Percentiles rank a stretch among this genome's conserved stretches.
phyloP scores from a whole-genome alignment of 2,113 vertebrate genomes.

The Gallinago paraguaiae region DNA sequence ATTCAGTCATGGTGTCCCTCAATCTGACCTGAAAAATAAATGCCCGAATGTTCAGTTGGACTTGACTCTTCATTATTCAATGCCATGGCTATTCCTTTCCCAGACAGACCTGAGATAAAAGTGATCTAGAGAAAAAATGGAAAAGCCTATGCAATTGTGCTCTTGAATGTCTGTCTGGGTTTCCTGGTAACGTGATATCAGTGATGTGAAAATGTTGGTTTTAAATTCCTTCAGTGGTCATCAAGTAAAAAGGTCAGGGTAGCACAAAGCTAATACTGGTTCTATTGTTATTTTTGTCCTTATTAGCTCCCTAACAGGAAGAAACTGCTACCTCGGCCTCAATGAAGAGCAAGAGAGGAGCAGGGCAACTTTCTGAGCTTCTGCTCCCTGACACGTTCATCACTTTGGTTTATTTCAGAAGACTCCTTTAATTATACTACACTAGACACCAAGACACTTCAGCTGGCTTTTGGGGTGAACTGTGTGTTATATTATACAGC shows the following conservation, averaged over 20 bases:
- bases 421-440: neutral
- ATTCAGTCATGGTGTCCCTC: neutral
- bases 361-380: neutral
- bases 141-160: neutral
- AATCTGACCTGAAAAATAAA: neutral
- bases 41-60: neutral
- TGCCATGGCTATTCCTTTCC: neutral
- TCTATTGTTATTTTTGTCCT: neutral
- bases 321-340: neutral
- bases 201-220: neutral
- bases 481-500: neutral
- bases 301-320: neutral
- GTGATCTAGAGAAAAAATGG: neutral
- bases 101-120: neutral
- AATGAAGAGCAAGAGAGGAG: neutral
- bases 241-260: neutral
- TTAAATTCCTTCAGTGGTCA: neutral
- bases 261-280: neutral
- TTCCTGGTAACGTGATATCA: neutral
- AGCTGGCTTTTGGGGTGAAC: neutral
- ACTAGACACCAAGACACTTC: neutral
- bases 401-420: neutral
- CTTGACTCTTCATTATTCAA: neutral
- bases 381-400: neutral
- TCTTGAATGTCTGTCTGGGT: neutral